Percentiles rank a stretch among this genome's conserved stretches.
phyloP scores from a whole-genome alignment of 2,797 vertebrate species.

The Poeciliopsis turneri region DNA sequence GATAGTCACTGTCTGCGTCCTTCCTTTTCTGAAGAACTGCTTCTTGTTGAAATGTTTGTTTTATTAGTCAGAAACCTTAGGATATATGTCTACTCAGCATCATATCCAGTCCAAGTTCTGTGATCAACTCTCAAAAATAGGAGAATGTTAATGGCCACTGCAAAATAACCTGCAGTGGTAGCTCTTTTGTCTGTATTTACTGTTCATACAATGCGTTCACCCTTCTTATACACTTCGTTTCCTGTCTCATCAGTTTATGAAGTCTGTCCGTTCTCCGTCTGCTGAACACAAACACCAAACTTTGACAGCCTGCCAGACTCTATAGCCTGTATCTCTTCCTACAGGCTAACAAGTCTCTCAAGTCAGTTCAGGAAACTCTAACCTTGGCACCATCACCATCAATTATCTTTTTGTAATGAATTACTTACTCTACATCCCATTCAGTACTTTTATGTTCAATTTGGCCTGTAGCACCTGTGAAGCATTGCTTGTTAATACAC shows the following conservation, averaged over 20 bases:
- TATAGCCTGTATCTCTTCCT: constrained; percentile 3
- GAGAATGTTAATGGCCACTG: constrained; percentile 1
- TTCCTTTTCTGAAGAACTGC: neutral
- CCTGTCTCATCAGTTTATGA: constrained; percentile 14
- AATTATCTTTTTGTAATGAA: constrained; percentile 16
- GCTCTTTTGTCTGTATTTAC: neutral
- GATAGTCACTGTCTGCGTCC: neutral
- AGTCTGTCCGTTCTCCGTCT: neutral
- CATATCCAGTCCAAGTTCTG: neutral
- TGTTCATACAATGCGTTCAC: neutral
- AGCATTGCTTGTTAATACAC: neutral
- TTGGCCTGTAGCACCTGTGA: constrained; percentile 1
- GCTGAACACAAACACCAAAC: neutral
- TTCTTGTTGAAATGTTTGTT: neutral
- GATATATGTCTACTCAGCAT: neutral
- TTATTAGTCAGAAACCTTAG: neutral
- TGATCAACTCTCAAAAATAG: neutral
- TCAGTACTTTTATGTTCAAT: neutral
- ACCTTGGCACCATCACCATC: constrained; percentile 3
- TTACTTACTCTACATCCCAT: neutral
- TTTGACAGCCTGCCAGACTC: constrained; percentile 23
- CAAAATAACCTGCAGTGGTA: neutral
- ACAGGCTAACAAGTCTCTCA: constrained; percentile 9
- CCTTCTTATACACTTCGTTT: constrained; percentile 1
- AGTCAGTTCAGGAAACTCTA: constrained; percentile 15